Base-by-base conservation (phyloP, 2,888 invertebrate species). In the Acleris emargana region DNA sequence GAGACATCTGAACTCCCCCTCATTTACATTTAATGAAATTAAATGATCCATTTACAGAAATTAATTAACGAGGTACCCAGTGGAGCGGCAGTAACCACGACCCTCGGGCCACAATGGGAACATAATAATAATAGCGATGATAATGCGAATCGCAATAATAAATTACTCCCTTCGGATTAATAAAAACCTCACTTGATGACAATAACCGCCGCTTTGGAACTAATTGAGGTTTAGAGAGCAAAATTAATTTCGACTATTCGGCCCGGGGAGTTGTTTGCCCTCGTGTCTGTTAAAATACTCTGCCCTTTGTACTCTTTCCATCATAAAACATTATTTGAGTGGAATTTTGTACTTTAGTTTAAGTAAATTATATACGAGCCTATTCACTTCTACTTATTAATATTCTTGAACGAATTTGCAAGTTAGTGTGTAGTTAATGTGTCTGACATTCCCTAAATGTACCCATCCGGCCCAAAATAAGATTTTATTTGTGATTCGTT, bases 11-110 rank as follows among this genome's bases (percentile, higher is more conserved):
- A 78, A 83, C 86, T 86, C 86, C 90, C 89, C 87, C 86, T 88
- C 82, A 91, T 91, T 92, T 91, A 87, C 87, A 92, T 91, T 91
- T 89, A 89, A 91, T 92, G 82, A 91, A 91, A 92, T 91, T 92
- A 91, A 91, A 92, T 92, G 91, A 92, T 90, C 84, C 92, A 90
- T 91, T 91, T 90, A 89, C 76, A 87, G 85, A 91, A 89, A 91
- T 89, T 92, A 92, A 92, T 91, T 92, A 92, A 91, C 81, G 86
- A 89, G 84, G 82, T 84, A 86, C 76, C 82, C 92, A 89, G 86
- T 90, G 91, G 84, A 87, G 85, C 92, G 91, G 81, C 79, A 81
- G 83, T 82, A 80, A 79, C 83, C 82, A 80, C 83, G 77, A 73
- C 81, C 78, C 80, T 73, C 66, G 73, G 64, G 68, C 70, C 72